Evolutionary conservation across 2,113 vertebrate species (phyloP).

Genomic region (Cacatua alba): DNA sequence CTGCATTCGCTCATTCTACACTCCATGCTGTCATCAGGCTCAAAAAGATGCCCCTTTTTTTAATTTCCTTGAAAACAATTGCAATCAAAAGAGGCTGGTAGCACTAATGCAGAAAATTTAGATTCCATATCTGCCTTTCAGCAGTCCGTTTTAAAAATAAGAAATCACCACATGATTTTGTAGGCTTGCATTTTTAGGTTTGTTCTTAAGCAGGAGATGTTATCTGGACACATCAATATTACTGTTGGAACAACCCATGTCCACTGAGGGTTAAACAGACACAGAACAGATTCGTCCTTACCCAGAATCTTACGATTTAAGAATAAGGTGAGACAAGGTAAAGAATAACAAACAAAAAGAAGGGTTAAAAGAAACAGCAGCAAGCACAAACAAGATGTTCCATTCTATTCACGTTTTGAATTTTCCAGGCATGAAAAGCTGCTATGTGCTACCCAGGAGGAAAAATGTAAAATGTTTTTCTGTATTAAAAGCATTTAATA

Average conservation of each 20-base stretch:
- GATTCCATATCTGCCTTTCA: neutral
- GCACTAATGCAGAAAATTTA: neutral
- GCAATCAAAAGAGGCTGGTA: neutral
- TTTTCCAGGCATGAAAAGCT: conserved; percentile 15
- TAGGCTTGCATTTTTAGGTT: neutral
- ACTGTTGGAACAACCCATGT: neutral
- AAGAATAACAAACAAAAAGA: neutral
- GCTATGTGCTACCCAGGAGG: neutral
- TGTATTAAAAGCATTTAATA: neutral
- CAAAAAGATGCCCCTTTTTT: neutral
- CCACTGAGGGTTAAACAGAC: neutral
- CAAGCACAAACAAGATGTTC: neutral
- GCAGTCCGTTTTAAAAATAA: neutral
- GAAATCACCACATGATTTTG: neutral
- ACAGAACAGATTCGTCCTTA: neutral
- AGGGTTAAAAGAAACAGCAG: neutral
- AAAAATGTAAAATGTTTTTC: neutral
- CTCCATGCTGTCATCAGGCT: neutral
- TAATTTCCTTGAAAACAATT: neutral
- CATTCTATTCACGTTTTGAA: conserved; percentile 9
- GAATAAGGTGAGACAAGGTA: neutral
- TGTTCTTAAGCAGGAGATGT: neutral
- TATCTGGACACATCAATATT: neutral
- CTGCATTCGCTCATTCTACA: neutral
- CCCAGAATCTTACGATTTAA: neutral